A percentile compares a stretch with the other conserved stretches of the same genome.
Conservation (phyloP, 2,888 invertebrate species). For the Apodemia mormo region DNA sequence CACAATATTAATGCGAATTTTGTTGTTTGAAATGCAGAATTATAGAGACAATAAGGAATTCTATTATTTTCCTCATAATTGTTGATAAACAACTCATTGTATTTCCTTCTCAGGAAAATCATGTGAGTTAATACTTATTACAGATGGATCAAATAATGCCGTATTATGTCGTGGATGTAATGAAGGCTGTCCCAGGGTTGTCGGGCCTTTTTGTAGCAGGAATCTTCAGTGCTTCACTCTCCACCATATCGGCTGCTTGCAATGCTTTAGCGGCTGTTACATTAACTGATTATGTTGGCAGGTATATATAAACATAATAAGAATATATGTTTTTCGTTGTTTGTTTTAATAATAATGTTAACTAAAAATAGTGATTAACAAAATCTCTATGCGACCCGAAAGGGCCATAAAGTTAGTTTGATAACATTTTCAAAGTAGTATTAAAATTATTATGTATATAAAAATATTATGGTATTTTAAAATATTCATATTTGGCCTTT, state of each 20-base stretch:
- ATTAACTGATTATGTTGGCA: constrained; percentile 90
- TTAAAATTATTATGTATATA: no score
- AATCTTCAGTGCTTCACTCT: constrained; percentile 94
- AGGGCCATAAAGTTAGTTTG: no score
- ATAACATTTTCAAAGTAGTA: no score
- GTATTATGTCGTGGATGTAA: constrained; percentile 87
- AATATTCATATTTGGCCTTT: no score
- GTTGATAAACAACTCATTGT: background rate
- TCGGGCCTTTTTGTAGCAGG: constrained; percentile 95
- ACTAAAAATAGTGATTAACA: no score
- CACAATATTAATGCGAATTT: no score
- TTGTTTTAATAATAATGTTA: no score
- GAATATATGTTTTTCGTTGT: no score
- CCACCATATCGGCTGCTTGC: constrained; percentile 94
- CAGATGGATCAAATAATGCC: constrained; percentile 90
- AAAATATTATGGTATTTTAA: no score
- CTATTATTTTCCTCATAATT: background rate
- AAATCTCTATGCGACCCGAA: no score
- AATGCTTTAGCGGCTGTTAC: constrained; percentile 96
- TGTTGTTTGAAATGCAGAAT: no score
- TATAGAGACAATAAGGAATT: background rate
- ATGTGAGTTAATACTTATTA: background rate
- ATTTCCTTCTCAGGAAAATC: background rate
- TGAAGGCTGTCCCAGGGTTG: constrained; percentile 86
- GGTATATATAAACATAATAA: constrained; percentile 42